Evolutionary conservation across 2,113 vertebrate species (phyloP).

Genomic region (Danio rerio): GRCz12tu NC_133179.1:15612501-15613000

Average conservation of each 20-base stretch:
- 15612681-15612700: neutral
- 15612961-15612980: neutral
- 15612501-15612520: too few relatives aligned
- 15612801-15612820: neutral
- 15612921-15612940: neutral
- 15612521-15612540: too few relatives aligned
- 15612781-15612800: neutral
- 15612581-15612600: too few relatives aligned
- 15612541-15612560: too few relatives aligned
- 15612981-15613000: too few relatives aligned
- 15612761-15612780: constrained; percentile 12
- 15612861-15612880: neutral
- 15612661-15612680: neutral
- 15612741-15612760: constrained; percentile 19
- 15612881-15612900: constrained; percentile 2
- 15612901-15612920: neutral
- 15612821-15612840: constrained; percentile 7
- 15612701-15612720: neutral
- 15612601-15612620: neutral
- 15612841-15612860: neutral
- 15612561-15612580: too few relatives aligned
- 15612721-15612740: neutral
- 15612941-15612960: neutral
- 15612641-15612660: neutral
- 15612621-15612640: neutral